phyloP scores from a whole-genome alignment of 2,888 invertebrate species.

The Drosophila anomalata region DNA sequence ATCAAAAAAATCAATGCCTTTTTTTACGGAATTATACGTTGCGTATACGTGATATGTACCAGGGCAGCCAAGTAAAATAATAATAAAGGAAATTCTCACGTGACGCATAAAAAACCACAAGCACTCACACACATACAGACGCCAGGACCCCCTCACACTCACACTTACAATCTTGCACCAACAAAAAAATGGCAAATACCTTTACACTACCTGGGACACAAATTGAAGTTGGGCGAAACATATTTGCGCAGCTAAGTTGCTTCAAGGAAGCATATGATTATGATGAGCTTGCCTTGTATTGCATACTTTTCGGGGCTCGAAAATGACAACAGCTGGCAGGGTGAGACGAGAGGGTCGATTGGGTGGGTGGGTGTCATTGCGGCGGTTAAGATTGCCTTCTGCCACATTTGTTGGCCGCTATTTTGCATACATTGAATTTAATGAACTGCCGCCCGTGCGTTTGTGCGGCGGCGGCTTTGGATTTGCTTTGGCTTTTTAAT shows the following conservation, averaged over 20 bases:
- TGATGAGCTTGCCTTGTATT: constrained; percentile 58
- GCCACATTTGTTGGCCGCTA: constrained; percentile 62
- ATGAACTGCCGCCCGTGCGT: constrained; percentile 57
- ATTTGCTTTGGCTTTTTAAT: constrained; percentile 63
- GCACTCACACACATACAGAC: constrained; percentile 17
- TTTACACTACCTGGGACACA: constrained; percentile 30
- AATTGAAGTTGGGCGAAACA: constrained; percentile 47
- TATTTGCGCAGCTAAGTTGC: constrained; percentile 45
- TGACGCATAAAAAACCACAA: constrained; percentile 69
- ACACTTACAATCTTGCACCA: not conserved
- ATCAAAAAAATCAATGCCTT: constrained; percentile 66
- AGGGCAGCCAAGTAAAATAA: constrained; percentile 64
- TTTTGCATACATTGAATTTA: constrained; percentile 71
- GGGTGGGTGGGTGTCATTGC: not conserved
- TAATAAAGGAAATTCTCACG: constrained; percentile 78
- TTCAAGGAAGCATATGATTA: constrained; percentile 56
- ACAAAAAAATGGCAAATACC: not conserved
- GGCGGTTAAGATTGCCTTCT: constrained; percentile 36
- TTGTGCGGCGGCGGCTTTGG: constrained; percentile 31
- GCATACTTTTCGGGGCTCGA: constrained; percentile 61
- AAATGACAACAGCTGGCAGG: constrained; percentile 46
- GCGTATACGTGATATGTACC: constrained; percentile 72
- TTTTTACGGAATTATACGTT: constrained; percentile 48
- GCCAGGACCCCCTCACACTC: constrained; percentile 6
- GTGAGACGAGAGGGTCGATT: not conserved